Conservation (phyloP, 2,888 invertebrate species). For the Xylocampa areola region DNA sequence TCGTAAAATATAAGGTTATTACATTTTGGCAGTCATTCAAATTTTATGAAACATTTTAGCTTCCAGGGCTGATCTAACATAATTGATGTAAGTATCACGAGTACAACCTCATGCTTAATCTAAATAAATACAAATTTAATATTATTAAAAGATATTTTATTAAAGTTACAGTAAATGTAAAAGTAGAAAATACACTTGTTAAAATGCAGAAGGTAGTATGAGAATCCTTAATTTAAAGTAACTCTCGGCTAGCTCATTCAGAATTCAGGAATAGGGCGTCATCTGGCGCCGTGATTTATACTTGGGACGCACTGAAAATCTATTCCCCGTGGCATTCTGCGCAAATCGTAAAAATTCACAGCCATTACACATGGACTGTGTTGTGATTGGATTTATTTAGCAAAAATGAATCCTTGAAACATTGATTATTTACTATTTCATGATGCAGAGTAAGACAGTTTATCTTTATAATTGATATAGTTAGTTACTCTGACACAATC, state of each 20-base stretch:
- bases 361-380: slow-evolving; percentile 60
- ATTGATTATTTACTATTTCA: neutral
- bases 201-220: slow-evolving; percentile 47
- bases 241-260: slow-evolving; percentile 72
- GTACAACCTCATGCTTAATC: too few species aligned
- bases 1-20: slow-evolving; percentile 44
- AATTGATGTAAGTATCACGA: slow-evolving; percentile 17
- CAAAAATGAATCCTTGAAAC: slow-evolving; percentile 22
- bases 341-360: slow-evolving; percentile 60
- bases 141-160: neutral
- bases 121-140: slow-evolving; percentile 3
- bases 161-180: slow-evolving; percentile 17
- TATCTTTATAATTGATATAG: neutral
- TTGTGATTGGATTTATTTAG: slow-evolving; percentile 46
- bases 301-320: slow-evolving; percentile 71
- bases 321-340: slow-evolving; percentile 58
- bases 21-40: slow-evolving; percentile 69
- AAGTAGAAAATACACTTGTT: slow-evolving; percentile 26
- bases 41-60: slow-evolving; percentile 59
- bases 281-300: slow-evolving; percentile 82
- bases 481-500: neutral
- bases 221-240: slow-evolving; percentile 65
- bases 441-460: neutral
- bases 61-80: slow-evolving; percentile 16
- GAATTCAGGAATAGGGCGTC: slow-evolving; percentile 80